Evolutionary conservation across 1,140 invertebrate genomes (phyloP).

Genomic region (Diorhabda carinulata): DNA sequence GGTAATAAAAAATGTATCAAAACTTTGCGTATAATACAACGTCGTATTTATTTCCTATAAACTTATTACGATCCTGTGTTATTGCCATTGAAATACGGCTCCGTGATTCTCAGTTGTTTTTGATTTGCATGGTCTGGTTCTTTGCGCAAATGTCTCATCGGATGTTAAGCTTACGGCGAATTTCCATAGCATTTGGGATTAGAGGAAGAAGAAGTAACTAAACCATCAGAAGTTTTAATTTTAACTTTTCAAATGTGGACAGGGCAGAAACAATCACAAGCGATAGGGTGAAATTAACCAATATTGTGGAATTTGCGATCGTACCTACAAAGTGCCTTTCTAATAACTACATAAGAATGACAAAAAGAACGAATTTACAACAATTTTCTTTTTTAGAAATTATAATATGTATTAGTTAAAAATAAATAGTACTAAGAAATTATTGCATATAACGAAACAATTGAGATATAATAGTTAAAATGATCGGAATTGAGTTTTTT

Average conservation of each 20-base stretch:
- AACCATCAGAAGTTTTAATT: neutral
- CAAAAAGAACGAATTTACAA: too few relatives aligned
- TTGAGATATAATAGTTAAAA: too few relatives aligned
- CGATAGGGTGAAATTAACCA: neutral
- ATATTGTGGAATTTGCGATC: neutral
- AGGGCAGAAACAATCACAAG: neutral
- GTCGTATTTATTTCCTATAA: too few relatives aligned
- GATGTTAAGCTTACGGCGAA: neutral
- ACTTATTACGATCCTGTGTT: neutral
- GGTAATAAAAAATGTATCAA: too few relatives aligned
- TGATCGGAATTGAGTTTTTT: too few relatives aligned
- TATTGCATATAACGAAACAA: too few relatives aligned
- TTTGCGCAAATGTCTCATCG: constrained; percentile 13
- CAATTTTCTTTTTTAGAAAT: too few relatives aligned
- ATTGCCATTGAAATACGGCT: constrained; percentile 9
- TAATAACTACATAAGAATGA: too few relatives aligned
- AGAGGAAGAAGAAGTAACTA: neutral
- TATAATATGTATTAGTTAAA: too few relatives aligned
- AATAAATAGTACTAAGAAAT: too few relatives aligned
- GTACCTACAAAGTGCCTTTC: too few relatives aligned
- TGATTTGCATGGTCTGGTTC: constrained; percentile 21
- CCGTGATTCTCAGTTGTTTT: constrained; percentile 21
- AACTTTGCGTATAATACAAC: neutral
- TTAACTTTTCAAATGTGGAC: neutral
- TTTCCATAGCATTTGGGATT: neutral